Evolutionary conservation across 1,140 invertebrate genomes (phyloP), one percentile per base, ranked within the genome.

Genomic region (Chironomus tepperi): DNA sequence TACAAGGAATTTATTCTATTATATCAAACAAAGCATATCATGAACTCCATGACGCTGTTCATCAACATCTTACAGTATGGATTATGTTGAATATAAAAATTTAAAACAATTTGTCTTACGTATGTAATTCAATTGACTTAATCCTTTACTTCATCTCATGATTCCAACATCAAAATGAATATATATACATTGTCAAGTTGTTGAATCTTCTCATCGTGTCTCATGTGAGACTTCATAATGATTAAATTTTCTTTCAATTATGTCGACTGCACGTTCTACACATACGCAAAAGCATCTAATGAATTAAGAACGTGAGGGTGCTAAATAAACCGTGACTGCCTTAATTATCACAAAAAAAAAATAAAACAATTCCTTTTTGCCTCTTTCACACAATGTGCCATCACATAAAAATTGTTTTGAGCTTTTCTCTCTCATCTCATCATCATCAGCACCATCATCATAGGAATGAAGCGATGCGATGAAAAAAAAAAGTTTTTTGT

Each of bases 291-390:
- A n/a, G 9, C 47, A n/a, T 57, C 47, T 57, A 57, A 57, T 57
- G 47, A 57, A 57, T 57, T 57, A 57, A 57, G 47, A 57, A 57
- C 47, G 47, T 57, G 47, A 57, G 47, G 65, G 65, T 8, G 19
- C 16, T 70, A 70, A 70, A 70, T 70, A 70, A 70, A 70, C 16
- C 65, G 65, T 70, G 65, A 70, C 65, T 70, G 19, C 16, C 65
- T 70, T 70, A 70, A 70, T 70, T 70, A 70, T 18, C 65, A 70
- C 19, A 70, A 18, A 18, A 70, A n/a, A 19, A 16, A 70, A 19
- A 70, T 18, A 70, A 21, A 19, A 70, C 65, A 70, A 21, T 70
- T 70, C 6, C n/a, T 57, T n/a, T 12, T 34, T 34, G 2, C 24
- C 24, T 34, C 24, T 2, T 34, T 34, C 24, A 34, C 24, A 34